These are phyloP conservation scores for Stigmatopora argus DNA, from an alignment of 2,113 vertebrate species.

Conservation along the genomic window DNA sequence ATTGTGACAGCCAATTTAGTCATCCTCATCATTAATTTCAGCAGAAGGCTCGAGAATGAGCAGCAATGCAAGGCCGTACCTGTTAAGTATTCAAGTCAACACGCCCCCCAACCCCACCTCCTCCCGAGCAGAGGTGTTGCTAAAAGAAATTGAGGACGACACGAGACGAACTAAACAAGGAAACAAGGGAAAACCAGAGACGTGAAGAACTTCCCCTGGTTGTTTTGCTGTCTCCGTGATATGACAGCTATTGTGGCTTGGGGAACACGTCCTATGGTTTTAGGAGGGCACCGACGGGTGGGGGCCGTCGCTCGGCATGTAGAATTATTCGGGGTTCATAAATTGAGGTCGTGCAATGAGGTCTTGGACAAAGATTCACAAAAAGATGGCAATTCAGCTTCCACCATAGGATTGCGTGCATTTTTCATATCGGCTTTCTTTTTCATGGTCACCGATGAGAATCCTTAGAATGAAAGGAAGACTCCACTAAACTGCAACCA, in stretches of 20 bases:
- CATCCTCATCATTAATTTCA: slow-evolving; percentile 56
- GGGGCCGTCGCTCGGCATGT: neutral
- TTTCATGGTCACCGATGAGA: neutral
- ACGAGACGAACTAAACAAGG: slow-evolving; percentile 25
- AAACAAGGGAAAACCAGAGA: slow-evolving; percentile 16
- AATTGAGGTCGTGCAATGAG: neutral
- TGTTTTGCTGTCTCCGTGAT: slow-evolving; percentile 8
- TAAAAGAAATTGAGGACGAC: slow-evolving; percentile 31
- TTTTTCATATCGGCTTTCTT: neutral
- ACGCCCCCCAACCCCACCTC: neutral
- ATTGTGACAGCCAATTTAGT: slow-evolving; percentile 56
- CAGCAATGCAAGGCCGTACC: slow-evolving; percentile 23
- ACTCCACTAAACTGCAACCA: too few species aligned
- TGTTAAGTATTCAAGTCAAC: slow-evolving; percentile 35
- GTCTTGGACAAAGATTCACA: slow-evolving; percentile 8
- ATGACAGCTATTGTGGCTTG: slow-evolving; percentile 21
- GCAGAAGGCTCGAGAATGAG: slow-evolving; percentile 48
- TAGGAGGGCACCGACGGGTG: neutral
- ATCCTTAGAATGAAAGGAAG: too few species aligned
- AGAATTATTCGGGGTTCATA: neutral
- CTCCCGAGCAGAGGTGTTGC: slow-evolving; percentile 9
- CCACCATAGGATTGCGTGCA: neutral
- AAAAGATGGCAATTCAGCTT: neutral
- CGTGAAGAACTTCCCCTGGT: slow-evolving; percentile 14
- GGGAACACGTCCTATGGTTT: neutral